Conservation (phyloP, 2,113 vertebrate genomes). For the Turdus rufiventris region DNA sequence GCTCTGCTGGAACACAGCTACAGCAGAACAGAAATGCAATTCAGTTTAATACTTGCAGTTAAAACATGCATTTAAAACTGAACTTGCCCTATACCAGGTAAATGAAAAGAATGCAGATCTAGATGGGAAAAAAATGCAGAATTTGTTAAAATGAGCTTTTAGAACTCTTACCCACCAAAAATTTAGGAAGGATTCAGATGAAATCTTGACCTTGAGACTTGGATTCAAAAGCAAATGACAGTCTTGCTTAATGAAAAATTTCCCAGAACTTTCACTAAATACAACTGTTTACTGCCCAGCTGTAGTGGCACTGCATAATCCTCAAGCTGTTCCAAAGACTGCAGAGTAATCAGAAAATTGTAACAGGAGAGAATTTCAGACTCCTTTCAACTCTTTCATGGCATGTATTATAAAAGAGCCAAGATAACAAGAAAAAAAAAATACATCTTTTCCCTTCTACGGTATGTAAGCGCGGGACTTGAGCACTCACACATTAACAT, state of each 20-base stretch:
- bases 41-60: neutral
- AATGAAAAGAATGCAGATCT: neutral
- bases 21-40: neutral
- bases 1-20: neutral
- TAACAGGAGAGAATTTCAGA: neutral
- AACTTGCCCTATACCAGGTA: neutral
- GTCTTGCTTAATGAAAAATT: neutral
- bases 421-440: neutral
- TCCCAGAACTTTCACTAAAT: neutral
- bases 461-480: constrained; percentile 66
- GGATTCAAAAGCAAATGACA: neutral
- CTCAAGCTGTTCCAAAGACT: neutral
- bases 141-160: neutral
- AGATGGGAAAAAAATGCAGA: neutral
- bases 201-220: neutral
- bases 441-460: neutral
- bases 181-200: neutral
- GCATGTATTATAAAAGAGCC: neutral
- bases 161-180: neutral
- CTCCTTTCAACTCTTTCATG: neutral
- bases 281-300: neutral
- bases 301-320: neutral
- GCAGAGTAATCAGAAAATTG: neutral
- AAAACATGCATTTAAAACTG: neutral
- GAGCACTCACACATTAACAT: constrained; percentile 33